Conservation (phyloP, 2,888 invertebrate species). For the Beris chalybata region DNA sequence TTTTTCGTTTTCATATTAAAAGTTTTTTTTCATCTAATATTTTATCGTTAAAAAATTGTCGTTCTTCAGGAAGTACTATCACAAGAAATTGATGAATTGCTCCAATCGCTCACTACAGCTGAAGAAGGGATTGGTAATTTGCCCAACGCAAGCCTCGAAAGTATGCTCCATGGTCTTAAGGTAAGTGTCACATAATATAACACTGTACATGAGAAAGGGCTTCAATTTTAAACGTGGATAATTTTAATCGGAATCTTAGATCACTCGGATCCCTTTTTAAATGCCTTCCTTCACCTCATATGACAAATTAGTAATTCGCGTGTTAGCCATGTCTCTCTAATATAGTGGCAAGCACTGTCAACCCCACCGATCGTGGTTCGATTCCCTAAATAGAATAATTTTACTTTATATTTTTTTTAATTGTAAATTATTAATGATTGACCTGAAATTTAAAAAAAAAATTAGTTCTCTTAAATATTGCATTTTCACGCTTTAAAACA, state of each 20-base stretch:
- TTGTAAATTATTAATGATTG: too few relatives aligned
- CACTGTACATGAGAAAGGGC: not conserved
- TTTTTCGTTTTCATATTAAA: slow-evolving; percentile 4
- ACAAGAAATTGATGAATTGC: slow-evolving; percentile 71
- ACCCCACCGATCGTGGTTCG: too few relatives aligned
- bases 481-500: too few relatives aligned
- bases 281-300: not conserved
- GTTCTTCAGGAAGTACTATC: slow-evolving; percentile 61
- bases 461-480: too few relatives aligned
- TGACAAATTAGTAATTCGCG: not conserved
- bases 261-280: not conserved
- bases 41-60: slow-evolving; percentile 16
- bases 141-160: slow-evolving; percentile 70
- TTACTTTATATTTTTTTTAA: too few relatives aligned
- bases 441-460: too few relatives aligned
- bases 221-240: too few relatives aligned
- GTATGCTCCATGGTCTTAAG: slow-evolving; percentile 72
- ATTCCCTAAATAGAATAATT: too few relatives aligned
- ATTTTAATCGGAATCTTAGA: slow-evolving; percentile 5
- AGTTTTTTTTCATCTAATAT: slow-evolving; percentile 1
- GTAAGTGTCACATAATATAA: slow-evolving; percentile 59
- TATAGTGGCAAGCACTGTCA: too few relatives aligned
- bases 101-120: slow-evolving; percentile 67
- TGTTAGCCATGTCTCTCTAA: too few relatives aligned
- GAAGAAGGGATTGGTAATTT: slow-evolving; percentile 69